Percentiles rank a stretch among this genome's conserved stretches.
Evolutionary conservation across 2,888 invertebrate genomes (phyloP).

Genomic region (Camptogramma bilineatum): DNA sequence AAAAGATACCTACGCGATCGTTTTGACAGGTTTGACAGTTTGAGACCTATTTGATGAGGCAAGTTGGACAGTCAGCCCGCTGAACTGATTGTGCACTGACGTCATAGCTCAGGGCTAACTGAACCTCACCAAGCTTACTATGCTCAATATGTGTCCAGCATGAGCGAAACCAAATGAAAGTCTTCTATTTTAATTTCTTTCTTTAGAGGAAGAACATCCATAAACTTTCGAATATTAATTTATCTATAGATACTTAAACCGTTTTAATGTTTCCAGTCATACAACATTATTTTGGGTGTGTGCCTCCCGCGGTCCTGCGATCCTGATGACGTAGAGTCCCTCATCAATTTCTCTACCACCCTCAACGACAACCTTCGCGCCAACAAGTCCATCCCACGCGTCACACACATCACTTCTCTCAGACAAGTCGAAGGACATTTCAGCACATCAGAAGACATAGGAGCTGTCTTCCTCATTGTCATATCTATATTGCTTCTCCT

Average conservation of each 20-base stretch:
- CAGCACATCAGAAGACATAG: conserved; percentile 59
- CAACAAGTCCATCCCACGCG: conserved; percentile 67
- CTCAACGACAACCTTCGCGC: conserved; percentile 72
- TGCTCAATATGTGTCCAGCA: no score
- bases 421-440: conserved; percentile 63
- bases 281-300: conserved; percentile 70
- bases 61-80: no score
- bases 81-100: no score
- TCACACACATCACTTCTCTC: conserved; percentile 60
- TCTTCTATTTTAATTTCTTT: no score
- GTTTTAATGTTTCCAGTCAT: conserved; percentile 63
- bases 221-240: no score
- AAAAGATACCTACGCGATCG: no score
- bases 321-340: conserved; percentile 69
- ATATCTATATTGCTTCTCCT: conserved; percentile 60
- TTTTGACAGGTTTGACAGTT: no score
- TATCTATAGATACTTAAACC: no score
- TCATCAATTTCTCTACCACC: conserved; percentile 80
- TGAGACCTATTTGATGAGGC: no score
- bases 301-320: conserved; percentile 80
- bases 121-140: conserved; percentile 72
- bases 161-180: no score
- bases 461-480: conserved; percentile 62
- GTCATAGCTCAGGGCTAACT: no score
- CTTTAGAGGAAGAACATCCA: no score